Evolutionary conservation across 2,797 vertebrate genomes (phyloP).

Genomic region (Schizopygopsis malacanthus): DNA sequence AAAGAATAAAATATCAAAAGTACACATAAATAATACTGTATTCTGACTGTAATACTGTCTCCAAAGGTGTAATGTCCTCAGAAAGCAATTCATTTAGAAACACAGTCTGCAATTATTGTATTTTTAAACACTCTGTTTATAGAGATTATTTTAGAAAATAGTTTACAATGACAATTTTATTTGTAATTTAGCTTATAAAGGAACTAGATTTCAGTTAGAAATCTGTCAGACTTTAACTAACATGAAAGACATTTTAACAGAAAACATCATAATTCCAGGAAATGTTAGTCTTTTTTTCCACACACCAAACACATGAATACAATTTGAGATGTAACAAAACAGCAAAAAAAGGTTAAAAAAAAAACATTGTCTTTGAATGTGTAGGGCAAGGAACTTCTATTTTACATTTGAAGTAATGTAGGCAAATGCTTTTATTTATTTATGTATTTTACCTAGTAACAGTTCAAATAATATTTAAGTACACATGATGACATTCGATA

Average conservation of each 20-base stretch:
- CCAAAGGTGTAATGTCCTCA: neutral
- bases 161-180: neutral
- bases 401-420: neutral
- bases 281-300: neutral
- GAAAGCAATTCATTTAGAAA: conserved; percentile 6
- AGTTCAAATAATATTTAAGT: neutral
- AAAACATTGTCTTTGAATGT: too few relatives aligned
- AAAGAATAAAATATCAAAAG: neutral
- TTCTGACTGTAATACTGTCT: neutral
- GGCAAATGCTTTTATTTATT: too few relatives aligned
- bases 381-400: neutral
- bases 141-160: neutral
- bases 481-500: neutral
- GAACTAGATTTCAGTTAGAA: neutral
- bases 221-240: neutral
- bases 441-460: neutral
- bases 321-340: neutral
- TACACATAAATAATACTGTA: neutral
- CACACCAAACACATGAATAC: neutral
- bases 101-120: neutral
- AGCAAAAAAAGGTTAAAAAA: neutral
- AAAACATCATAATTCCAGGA: neutral
- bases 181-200: neutral
- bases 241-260: neutral
- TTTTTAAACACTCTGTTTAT: neutral